Evolutionary conservation across 35 echinoderm and acorn worm genomes (phyloP).

Genomic region (Ophioderma brevispina): DNA sequence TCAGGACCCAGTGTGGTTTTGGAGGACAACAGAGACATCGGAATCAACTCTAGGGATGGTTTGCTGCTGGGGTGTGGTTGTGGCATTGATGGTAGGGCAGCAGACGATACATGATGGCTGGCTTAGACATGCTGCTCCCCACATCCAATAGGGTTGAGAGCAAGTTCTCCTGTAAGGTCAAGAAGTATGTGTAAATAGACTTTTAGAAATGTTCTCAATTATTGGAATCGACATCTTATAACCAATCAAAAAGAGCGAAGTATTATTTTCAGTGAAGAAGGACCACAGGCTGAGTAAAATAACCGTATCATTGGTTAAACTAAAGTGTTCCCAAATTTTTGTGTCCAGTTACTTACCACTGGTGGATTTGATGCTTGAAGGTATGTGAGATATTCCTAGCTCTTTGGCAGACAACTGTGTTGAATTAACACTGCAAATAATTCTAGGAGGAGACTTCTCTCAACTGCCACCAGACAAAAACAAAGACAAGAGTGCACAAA

Average conservation of each 20-base stretch:
- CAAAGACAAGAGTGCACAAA: not conserved
- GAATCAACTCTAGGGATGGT: not conserved
- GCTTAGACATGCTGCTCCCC: slow-evolving; percentile 30
- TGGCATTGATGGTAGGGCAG: slow-evolving; percentile 40
- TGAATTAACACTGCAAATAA: slow-evolving; percentile 87
- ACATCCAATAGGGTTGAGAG: slow-evolving; percentile 68
- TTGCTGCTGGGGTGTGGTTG: not conserved
- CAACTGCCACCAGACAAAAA: slow-evolving; percentile 48
- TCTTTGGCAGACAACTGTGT: slow-evolving; percentile 64
- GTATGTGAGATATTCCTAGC: slow-evolving; percentile 68
- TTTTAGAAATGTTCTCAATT: no score
- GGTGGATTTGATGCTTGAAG: slow-evolving; percentile 27
- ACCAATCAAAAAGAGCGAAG: no score
- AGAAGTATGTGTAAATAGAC: not conserved
- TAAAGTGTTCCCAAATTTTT: no score
- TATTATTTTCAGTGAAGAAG: no score
- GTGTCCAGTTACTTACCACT: slow-evolving; percentile 80
- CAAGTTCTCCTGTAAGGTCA: slow-evolving; percentile 44
- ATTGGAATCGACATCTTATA: no score
- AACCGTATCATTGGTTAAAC: no score
- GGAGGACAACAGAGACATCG: not conserved
- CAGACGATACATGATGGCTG: slow-evolving; percentile 48
- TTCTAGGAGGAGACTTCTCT: slow-evolving; percentile 71
- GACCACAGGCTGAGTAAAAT: no score
- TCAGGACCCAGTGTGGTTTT: not conserved